Evolutionary conservation across 1,140 invertebrate genomes (phyloP), one percentile per base, ranked within the genome.

Genomic region (Drosophila insularis): DNA sequence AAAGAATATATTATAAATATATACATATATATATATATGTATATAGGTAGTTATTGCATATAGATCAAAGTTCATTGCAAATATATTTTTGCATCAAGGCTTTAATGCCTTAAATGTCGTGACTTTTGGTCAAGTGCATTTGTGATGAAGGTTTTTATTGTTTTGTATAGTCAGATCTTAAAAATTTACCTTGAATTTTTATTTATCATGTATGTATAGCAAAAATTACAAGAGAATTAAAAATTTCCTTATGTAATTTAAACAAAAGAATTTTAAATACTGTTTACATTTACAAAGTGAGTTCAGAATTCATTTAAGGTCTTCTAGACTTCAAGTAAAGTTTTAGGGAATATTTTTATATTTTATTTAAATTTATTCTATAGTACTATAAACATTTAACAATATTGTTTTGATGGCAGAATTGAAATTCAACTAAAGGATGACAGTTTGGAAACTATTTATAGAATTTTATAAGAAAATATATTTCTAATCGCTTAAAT

Each of bases 111-210:
- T n/a, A n/a, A 43, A 37, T 1, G 17, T 46, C 21, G 39, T 56
- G 50, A 43, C 71, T 66, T 50, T 13, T 35, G 56, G 43, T 39
- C 72, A 74, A 62, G 71, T 67, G 46, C 35, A 55, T 37, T 27
- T 74, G 72, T 74, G 73, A 74, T 61, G 31, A 65, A 66, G 71
- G 63, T 40, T 59, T 37, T 4, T 4, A 13, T 66, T 74, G 73
- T 74, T 54, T 53, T 50, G 21, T 4, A 50, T 50, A 21, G 17
- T 19, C 17, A 2, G 17, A 50, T 21, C 14, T 50, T 27, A 19
- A 50, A 50, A 21, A 21, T 21, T 50, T 5, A 50, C 43, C 43
- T 50, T 50, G 43, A 50, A 50, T 50, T 50, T 21, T 11, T 11
- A 19, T 11, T 50, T 50, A 35, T 43, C 5, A 14, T 43, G n/a